Base-by-base conservation (phyloP, 2,888 invertebrate genomes). In the Eustalomyia histrio region DNA sequence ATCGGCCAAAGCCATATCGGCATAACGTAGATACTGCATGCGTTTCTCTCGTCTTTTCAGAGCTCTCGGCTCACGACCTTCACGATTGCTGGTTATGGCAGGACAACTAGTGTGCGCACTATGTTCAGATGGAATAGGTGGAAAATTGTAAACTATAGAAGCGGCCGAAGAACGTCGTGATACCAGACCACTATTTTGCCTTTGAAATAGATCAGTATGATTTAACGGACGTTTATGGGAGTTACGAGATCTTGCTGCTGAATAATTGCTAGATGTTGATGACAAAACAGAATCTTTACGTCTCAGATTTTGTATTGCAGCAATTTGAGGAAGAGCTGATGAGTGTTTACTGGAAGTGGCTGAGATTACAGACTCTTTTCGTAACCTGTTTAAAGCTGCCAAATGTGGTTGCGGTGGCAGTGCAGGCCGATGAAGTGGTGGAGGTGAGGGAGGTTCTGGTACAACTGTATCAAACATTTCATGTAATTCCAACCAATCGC, bases 401-500 rank as follows among this genome's bases (percentile, higher is more conserved):
- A 53, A 53, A 0, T 75, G 39, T 12, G 76, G 35, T 17, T 80
- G 82, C 61, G 61, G 74, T 69, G 33, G 71, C 60, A 53, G 29
- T 43, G 64, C 76, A 47, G 39, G 83, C 43, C 39, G 50, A 18
- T 63, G 64, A 4, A 60, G 58, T 12, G 55, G 50, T 29, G 43
- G 50, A 16, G 12, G 18, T 39, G 29, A 9, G 16, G 17, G 47
- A n/a, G 58, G 33, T 50, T 61, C 63, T 67, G 69, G 14, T 39
- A 60, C 60, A 21, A 78, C 74, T 12, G 74, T 82, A 64, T 88
- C 85, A 47, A 89, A 89, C 8, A 87, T 85, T 79, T 88, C 88
- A 53, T 90, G 90, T 53, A 90, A 80, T 68, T 90, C 89, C 64
- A 91, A 86, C 90, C 90, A 91, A 84, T 91, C 90, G 75, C 86